These are phyloP conservation scores for Lepisosteus oculatus DNA, from an alignment of 2,113 vertebrate species.

Conservation along the genomic window DNA sequence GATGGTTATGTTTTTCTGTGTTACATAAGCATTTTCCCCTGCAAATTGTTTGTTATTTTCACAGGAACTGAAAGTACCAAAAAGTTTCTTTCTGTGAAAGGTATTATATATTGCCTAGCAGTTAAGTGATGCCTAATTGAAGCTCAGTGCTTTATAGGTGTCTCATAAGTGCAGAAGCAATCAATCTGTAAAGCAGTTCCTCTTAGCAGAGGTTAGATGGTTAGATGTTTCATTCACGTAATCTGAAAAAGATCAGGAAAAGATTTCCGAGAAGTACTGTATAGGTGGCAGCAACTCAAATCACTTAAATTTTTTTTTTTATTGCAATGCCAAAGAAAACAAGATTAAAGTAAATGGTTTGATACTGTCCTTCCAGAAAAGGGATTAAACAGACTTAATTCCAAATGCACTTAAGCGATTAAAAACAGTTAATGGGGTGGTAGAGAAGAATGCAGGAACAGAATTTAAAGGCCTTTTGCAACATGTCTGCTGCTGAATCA, in stretches of 20 bases:
- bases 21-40: neutral
- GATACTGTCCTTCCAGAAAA: conserved; percentile 26
- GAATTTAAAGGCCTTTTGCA: neutral
- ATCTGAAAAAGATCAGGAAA: neutral
- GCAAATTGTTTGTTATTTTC: neutral
- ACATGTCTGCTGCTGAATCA: conserved; percentile 22
- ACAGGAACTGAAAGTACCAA: neutral
- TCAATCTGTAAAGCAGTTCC: conserved; percentile 3
- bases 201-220: conserved; percentile 8
- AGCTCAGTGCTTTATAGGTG: neutral
- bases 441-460: conserved; percentile 12
- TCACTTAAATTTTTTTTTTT: conserved; percentile 1
- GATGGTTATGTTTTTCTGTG: neutral
- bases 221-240: neutral
- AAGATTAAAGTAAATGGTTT: conserved; percentile 29
- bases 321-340: conserved; percentile 16
- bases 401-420: conserved; percentile 19
- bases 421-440: conserved; percentile 28
- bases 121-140: conserved; percentile 3
- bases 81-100: neutral
- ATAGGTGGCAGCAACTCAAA: conserved; percentile 2
- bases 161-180: conserved; percentile 5
- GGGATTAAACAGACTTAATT: conserved; percentile 19
- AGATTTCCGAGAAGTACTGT: neutral
- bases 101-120: neutral